A percentile compares a stretch with the other conserved stretches of the same genome.
These are phyloP conservation scores for Cotesia congregata DNA, from an alignment of 2,888 invertebrate genomes.

Conservation along the genomic window DNA sequence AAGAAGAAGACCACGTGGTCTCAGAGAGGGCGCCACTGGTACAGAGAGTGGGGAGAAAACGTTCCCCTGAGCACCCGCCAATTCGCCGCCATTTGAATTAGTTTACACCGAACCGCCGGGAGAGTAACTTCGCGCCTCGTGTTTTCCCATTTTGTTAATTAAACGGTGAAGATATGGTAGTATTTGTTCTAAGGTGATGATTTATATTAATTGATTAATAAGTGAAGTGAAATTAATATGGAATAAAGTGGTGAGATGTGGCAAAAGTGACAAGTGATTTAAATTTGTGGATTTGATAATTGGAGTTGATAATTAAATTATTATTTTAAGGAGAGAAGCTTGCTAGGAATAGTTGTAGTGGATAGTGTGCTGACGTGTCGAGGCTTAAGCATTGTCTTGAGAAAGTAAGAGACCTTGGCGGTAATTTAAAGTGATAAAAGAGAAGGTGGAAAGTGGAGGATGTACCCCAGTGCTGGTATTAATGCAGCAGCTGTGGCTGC, in stretches of 20 bases:
- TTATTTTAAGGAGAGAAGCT: neutral
- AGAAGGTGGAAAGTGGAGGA: slow-evolving; percentile 52
- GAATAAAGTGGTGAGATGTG: slow-evolving; percentile 12
- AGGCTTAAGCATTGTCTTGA: neutral
- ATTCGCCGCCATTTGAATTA: slow-evolving; percentile 43
- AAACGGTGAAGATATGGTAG: slow-evolving; percentile 4
- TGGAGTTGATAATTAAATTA: neutral
- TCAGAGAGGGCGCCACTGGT: slow-evolving; percentile 31
- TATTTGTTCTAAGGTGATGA: neutral
- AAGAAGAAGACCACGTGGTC: slow-evolving; percentile 46
- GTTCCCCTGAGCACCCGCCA: slow-evolving; percentile 38
- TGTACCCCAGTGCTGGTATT: slow-evolving; percentile 66
- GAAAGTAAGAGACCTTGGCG: slow-evolving; percentile 35
- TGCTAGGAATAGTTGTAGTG: neutral
- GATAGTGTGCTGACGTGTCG: neutral
- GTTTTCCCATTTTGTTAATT: neutral
- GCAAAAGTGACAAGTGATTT: slow-evolving; percentile 19
- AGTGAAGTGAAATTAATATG: neutral
- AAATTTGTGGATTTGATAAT: slow-evolving; percentile 10
- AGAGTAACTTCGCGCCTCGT: slow-evolving; percentile 44
- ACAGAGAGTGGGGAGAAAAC: slow-evolving; percentile 32
- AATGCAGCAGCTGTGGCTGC: slow-evolving; percentile 69
- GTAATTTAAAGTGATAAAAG: slow-evolving; percentile 30
- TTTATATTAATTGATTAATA: neutral
- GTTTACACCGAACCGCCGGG: slow-evolving; percentile 61